Evolutionary conservation across 2,113 vertebrate genomes (phyloP).

Genomic region (Pholis gunnellus): DNA sequence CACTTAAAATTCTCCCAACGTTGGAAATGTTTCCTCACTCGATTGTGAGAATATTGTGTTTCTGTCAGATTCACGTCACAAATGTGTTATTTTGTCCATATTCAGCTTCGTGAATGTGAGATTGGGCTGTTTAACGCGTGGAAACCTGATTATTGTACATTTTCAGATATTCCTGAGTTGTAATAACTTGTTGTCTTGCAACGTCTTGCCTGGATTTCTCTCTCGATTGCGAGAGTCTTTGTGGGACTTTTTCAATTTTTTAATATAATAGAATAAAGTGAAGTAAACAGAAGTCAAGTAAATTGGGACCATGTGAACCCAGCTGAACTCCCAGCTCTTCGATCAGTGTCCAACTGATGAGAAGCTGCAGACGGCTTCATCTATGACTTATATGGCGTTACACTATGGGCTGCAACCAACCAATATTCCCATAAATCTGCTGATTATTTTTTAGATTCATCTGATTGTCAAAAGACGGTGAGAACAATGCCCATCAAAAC

Average conservation of each 20-base stretch:
- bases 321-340: conserved; percentile 40
- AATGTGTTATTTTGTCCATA: not conserved
- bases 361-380: conserved; percentile 50
- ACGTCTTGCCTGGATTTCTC: not conserved
- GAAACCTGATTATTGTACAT: not conserved
- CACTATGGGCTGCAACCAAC: not conserved
- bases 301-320: not conserved
- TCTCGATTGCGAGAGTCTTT: not conserved
- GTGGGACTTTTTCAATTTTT: not conserved
- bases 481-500: not conserved
- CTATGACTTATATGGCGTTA: not conserved
- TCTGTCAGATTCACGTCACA: not conserved
- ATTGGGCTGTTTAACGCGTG: not conserved
- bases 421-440: not conserved
- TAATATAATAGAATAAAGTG: not conserved
- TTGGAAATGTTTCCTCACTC: conserved; percentile 17
- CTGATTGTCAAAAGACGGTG: not conserved
- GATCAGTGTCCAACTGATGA: conserved; percentile 44
- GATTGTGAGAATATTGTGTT: conserved; percentile 9
- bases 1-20: conserved; percentile 19
- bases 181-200: not conserved
- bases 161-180: not conserved
- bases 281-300: conserved; percentile 1
- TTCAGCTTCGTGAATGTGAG: not conserved
- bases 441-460: not conserved